Conservation (phyloP, 1,140 invertebrate genomes). For the Heliconius nattereri region DNA sequence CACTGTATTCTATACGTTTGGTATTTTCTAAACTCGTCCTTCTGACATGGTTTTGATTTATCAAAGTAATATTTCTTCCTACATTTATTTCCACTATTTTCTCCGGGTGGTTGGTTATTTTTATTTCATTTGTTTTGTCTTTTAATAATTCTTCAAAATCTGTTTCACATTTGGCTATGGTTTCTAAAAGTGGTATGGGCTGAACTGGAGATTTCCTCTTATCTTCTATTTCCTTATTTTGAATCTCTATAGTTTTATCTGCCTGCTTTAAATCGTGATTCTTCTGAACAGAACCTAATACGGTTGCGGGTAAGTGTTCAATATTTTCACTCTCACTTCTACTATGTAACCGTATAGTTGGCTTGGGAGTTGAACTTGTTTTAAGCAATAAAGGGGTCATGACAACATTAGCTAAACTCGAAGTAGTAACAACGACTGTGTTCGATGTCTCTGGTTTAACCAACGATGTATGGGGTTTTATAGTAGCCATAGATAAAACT, state of each 20-base stretch:
- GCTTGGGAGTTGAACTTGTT: slow-evolving; percentile 49
- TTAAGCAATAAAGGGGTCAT: slow-evolving; percentile 70
- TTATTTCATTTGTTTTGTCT: slow-evolving; percentile 79
- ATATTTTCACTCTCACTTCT: slow-evolving; percentile 53
- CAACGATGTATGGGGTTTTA: slow-evolving; percentile 60
- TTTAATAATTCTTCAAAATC: slow-evolving; percentile 80
- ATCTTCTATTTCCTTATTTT: slow-evolving; percentile 24
- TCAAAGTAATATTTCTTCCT: slow-evolving; percentile 62
- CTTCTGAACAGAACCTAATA: slow-evolving; percentile 20
- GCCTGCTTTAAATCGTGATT: slow-evolving; percentile 31
- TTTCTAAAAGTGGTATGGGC: slow-evolving; percentile 37
- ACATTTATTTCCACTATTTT: slow-evolving; percentile 74
- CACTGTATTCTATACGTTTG: slow-evolving; percentile 36
- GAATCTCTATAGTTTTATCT: slow-evolving; percentile 33
- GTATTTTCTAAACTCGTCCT: slow-evolving; percentile 39
- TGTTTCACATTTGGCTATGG: slow-evolving; percentile 71
- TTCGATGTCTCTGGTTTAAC: slow-evolving; percentile 60
- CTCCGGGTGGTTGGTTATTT: slow-evolving; percentile 69
- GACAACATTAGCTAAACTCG: slow-evolving; percentile 61
- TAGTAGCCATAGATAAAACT: slow-evolving; percentile 65
- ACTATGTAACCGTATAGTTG: slow-evolving; percentile 53
- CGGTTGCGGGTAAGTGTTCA: slow-evolving; percentile 28
- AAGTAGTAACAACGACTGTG: slow-evolving; percentile 55
- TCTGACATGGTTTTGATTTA: slow-evolving; percentile 43
- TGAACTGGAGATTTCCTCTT: slow-evolving; percentile 13